A percentile compares a stretch with the other conserved stretches of the same genome.
Conservation (phyloP, 1,140 invertebrate species). For the Archivesica marissinica region DNA sequence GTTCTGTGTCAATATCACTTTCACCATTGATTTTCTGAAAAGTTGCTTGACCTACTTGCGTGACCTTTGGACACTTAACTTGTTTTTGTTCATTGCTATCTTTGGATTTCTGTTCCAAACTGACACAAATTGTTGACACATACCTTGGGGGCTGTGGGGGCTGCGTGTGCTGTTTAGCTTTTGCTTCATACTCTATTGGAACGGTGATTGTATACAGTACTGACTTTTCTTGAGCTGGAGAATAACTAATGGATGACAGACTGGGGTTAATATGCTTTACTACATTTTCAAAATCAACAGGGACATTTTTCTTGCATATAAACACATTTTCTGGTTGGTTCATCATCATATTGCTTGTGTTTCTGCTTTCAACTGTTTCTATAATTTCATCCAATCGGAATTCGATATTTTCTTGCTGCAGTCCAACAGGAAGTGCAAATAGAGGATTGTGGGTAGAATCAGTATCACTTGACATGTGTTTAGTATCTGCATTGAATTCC, state of each 20-base stretch:
- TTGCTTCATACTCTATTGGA: constrained; percentile 9
- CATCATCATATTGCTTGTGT: background rate
- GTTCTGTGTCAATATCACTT: constrained; percentile 9
- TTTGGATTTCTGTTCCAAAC: constrained; percentile 12
- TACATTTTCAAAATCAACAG: background rate
- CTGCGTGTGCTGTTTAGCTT: background rate
- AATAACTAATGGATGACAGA: constrained; percentile 17
- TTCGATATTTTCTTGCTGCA: background rate
- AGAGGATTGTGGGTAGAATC: background rate
- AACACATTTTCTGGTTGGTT: background rate
- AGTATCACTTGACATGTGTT: background rate
- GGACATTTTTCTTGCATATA: constrained; percentile 4
- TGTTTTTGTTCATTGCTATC: background rate
- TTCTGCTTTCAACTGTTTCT: background rate
- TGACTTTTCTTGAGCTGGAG: constrained; percentile 16
- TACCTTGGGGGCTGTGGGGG: background rate
- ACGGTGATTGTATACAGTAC: constrained; percentile 29
- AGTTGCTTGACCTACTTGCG: background rate
- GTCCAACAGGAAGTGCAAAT: background rate
- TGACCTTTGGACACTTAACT: background rate
- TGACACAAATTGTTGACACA: constrained; percentile 20
- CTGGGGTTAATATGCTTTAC: constrained; percentile 14
- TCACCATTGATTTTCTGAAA: background rate
- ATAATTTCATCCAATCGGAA: background rate
- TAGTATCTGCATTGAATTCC: background rate